phyloP scores from a whole-genome alignment of 2,888 invertebrate genomes.

The Seira sanloemensis region DNA sequence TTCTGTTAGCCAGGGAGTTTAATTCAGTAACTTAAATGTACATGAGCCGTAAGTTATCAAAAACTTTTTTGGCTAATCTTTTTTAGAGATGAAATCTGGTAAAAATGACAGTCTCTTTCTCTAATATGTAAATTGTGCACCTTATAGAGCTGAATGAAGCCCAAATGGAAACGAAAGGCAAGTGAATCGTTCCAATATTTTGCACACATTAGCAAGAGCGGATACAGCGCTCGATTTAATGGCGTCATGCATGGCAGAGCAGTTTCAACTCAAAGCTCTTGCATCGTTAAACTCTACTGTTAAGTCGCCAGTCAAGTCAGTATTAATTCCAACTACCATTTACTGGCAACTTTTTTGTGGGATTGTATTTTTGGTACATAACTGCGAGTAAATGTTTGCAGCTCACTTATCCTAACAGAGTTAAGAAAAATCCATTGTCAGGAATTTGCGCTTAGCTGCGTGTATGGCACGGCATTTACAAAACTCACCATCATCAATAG shows the following conservation, averaged over 20 bases:
- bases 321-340: neutral
- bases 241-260: constrained; percentile 11
- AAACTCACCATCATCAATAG: too few relatives aligned
- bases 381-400: neutral
- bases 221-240: neutral
- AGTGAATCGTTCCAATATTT: neutral
- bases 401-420: neutral
- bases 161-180: neutral
- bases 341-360: too few relatives aligned
- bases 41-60: neutral
- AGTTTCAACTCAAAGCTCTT: too few relatives aligned
- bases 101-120: neutral
- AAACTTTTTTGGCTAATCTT: neutral
- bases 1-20: too few relatives aligned
- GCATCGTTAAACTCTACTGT: too few relatives aligned
- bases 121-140: too few relatives aligned
- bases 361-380: neutral
- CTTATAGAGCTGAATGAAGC: neutral
- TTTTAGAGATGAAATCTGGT: too few relatives aligned
- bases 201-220: neutral
- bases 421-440: neutral
- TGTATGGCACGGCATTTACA: too few relatives aligned
- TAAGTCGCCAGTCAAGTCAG: neutral
- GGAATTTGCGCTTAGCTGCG: too few relatives aligned
- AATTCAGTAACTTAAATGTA: too few relatives aligned